phyloP scores from a whole-genome alignment of 2,888 invertebrate species.

The Athrips mouffetella region DNA sequence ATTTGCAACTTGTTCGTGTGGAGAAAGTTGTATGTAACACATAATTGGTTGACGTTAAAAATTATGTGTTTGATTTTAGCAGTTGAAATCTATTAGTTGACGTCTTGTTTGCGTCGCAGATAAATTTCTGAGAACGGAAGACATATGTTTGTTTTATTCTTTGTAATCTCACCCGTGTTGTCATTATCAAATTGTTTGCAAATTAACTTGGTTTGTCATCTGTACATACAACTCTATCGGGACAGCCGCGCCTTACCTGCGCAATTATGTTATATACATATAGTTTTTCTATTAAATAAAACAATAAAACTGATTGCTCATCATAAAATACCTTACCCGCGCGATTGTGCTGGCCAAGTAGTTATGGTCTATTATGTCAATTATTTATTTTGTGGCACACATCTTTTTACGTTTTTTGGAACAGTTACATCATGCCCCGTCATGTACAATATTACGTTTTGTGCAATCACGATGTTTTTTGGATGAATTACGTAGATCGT shows the following conservation, averaged over 20 bases:
- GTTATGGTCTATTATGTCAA: neutral
- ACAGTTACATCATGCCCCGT: slow-evolving; percentile 1
- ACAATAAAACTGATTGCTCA: neutral
- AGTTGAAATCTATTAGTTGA: neutral
- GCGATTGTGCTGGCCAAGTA: neutral
- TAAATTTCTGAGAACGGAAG: neutral
- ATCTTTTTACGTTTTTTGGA: slow-evolving; percentile 1
- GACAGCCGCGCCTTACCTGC: neutral
- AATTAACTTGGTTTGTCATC: slow-evolving; percentile 5
- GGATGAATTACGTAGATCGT: too few species aligned
- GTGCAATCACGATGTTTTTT: neutral
- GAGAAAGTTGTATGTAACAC: slow-evolving; percentile 9
- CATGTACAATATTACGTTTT: neutral
- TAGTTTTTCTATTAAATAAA: neutral
- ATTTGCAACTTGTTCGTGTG: slow-evolving; percentile 8
- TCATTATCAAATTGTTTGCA: neutral
- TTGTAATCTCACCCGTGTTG: neutral
- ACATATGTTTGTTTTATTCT: neutral
- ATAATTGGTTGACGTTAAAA: slow-evolving; percentile 4
- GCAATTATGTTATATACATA: neutral
- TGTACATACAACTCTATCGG: neutral
- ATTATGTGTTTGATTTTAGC: neutral
- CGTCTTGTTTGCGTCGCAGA: too few species aligned
- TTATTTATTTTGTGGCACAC: neutral
- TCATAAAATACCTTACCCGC: neutral